Conservation (phyloP, 1,140 invertebrate genomes). For the Aricia agestis region DNA sequence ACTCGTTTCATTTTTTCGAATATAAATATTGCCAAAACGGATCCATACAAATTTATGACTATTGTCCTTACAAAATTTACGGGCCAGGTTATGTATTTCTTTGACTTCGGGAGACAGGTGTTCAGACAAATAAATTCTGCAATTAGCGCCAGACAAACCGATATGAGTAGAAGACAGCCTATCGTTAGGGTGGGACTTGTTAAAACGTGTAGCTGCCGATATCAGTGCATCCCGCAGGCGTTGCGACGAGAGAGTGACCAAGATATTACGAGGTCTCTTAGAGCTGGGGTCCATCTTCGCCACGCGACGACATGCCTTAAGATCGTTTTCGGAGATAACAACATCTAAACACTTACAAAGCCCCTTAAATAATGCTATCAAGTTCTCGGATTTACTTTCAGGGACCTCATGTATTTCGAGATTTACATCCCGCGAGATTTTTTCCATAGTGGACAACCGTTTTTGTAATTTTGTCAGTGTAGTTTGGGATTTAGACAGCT, state of each 20-base stretch:
- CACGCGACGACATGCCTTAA: conserved; percentile 9
- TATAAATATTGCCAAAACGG: conserved; percentile 8
- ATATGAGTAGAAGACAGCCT: not conserved
- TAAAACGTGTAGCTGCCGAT: conserved; percentile 8
- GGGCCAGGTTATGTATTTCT: too few species aligned
- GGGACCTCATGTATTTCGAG: not conserved
- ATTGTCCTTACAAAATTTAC: too few species aligned
- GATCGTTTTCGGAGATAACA: not conserved
- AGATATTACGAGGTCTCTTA: conserved; percentile 16
- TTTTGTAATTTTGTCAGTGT: not conserved
- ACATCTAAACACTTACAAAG: conserved; percentile 2
- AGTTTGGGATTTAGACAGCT: not conserved
- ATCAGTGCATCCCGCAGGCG: not conserved
- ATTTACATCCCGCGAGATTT: not conserved
- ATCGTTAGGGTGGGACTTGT: not conserved
- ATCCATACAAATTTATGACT: conserved; percentile 2
- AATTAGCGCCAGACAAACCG: not conserved
- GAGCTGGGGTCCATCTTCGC: conserved; percentile 12
- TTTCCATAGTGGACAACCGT: not conserved
- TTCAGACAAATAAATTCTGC: not conserved
- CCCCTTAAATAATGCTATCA: not conserved
- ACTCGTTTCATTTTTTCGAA: conserved; percentile 9
- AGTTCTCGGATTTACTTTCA: not conserved
- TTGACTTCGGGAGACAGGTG: not conserved
- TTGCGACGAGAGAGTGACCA: conserved; percentile 13